Base-by-base conservation (phyloP, 2,113 vertebrate genomes). In the Trogon melanurus region DNA sequence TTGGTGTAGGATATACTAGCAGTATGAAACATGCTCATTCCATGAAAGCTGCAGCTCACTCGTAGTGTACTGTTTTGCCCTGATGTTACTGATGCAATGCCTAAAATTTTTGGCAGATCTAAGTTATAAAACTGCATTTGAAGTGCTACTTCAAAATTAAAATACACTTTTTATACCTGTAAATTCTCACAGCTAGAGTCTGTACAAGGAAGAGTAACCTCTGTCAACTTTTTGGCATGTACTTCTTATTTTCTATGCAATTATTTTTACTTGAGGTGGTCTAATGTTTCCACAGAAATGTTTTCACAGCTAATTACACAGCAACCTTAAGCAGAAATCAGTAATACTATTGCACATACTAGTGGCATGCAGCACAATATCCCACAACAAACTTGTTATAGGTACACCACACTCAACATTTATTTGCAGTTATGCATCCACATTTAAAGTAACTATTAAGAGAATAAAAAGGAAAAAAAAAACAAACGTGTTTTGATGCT, bases 381-480 rank as follows among this genome's bases (percentile, higher is more conserved):
- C 99, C 99, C 98, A 99, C 99, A 99, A 98, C 98, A 99, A 99
- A 99, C 98, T 98, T 98, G 82, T 95, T 44, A 95, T 97, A 98
- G 97, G 95, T 98, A 98, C 98, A 99, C 98, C 98, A 99, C 99
- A 99, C 98, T 99, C 98, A 99, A 99, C 99, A 99, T 99, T 98
- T 98, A 99, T 98, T 96, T 97, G 96, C 96, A 97, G 94, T 97
- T 97, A 97, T 78, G 89, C 94, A 98, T 96, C 92, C 96, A 97
- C 97, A 98, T 98, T 93, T 97, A 97, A 97, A 97, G 57, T 96
- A 97, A 97, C 94, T 95, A 96, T 94, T 97, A 95, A 96, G 54
- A 94, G 15, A 94, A 51, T 80, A 8, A 5, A 41, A 18, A 29
- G 25, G 48, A 13, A 48, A 51, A 78, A 60, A 88, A 72, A 75